A percentile compares a stretch with the other conserved stretches of the same genome.
Conservation (phyloP, 2,797 vertebrate species). For the Brotula barbata region DNA sequence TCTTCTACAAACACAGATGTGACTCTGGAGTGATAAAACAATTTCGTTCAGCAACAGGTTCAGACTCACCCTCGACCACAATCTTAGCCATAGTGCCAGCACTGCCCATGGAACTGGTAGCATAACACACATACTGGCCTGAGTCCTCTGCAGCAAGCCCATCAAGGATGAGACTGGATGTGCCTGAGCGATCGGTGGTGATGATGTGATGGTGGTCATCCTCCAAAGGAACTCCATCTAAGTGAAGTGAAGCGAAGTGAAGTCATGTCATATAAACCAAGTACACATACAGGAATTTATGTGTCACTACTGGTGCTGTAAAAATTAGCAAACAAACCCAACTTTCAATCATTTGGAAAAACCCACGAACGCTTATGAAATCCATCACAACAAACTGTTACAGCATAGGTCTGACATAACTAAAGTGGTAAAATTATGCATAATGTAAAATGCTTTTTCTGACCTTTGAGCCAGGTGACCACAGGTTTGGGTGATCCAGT, state of each 20-base stretch:
- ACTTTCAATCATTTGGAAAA: too few relatives aligned
- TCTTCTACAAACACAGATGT: background rate
- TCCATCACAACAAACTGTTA: too few relatives aligned
- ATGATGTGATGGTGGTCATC: conserved; percentile 92
- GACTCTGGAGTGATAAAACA: background rate
- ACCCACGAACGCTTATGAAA: too few relatives aligned
- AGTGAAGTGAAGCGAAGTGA: background rate
- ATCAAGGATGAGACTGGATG: conserved; percentile 88
- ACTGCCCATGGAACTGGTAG: conserved; percentile 85
- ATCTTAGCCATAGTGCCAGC: conserved; percentile 89
- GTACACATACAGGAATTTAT: background rate
- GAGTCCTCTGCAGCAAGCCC: conserved; percentile 84
- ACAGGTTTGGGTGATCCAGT: conserved; percentile 86
- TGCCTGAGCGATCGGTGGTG: conserved; percentile 86
- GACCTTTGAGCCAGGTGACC: conserved; percentile 95
- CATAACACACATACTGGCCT: conserved; percentile 94
- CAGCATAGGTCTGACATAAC: too few relatives aligned
- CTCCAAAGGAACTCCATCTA: conserved; percentile 89
- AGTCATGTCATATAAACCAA: background rate
- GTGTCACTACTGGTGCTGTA: background rate
- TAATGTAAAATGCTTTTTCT: background rate
- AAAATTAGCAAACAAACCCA: too few relatives aligned
- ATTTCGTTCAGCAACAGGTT: too few relatives aligned
- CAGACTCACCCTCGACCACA: conserved; percentile 87
- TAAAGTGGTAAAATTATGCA: too few relatives aligned